A percentile compares a stretch with the other conserved stretches of the same genome.
These are phyloP conservation scores for Stegostoma tigrinum DNA, from an alignment of 2,113 vertebrate species.

Conservation along the genomic window DNA sequence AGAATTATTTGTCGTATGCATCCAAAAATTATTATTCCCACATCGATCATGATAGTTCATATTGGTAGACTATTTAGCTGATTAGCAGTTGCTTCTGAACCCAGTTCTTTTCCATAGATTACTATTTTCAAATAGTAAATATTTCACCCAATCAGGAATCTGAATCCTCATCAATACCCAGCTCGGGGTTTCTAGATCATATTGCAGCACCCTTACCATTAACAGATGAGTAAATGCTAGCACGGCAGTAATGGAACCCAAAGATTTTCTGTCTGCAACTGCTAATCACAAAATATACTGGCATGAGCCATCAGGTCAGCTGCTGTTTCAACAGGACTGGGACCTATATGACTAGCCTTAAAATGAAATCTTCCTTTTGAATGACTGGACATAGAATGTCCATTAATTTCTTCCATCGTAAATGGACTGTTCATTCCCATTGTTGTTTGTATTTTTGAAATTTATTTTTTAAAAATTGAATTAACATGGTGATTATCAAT, in stretches of 20 bases:
- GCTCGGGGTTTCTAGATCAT: neutral
- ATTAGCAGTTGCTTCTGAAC: neutral
- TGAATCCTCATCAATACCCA: neutral
- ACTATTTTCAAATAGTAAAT: no score
- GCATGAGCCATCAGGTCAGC: neutral
- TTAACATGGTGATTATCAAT: neutral
- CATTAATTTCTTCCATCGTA: neutral
- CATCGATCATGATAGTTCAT: neutral
- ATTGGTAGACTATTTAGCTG: neutral
- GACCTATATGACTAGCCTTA: neutral
- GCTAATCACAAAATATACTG: neutral
- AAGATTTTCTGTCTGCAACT: neutral
- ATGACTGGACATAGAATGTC: neutral
- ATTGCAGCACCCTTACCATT: neutral
- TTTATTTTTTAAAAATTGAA: neutral
- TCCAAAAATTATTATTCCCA: neutral
- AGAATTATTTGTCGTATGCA: neutral
- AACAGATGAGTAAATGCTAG: neutral
- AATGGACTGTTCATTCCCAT: neutral
- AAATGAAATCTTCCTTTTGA: neutral
- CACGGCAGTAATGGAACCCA: neutral
- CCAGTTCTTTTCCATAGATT: neutral
- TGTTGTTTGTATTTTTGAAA: constrained; percentile 3
- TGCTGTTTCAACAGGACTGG: neutral
- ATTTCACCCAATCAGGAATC: neutral